Percentiles rank a stretch among this genome's conserved stretches.
phyloP scores from a whole-genome alignment of 1,140 invertebrate genomes.

The Dreissena rostriformis region DNA sequence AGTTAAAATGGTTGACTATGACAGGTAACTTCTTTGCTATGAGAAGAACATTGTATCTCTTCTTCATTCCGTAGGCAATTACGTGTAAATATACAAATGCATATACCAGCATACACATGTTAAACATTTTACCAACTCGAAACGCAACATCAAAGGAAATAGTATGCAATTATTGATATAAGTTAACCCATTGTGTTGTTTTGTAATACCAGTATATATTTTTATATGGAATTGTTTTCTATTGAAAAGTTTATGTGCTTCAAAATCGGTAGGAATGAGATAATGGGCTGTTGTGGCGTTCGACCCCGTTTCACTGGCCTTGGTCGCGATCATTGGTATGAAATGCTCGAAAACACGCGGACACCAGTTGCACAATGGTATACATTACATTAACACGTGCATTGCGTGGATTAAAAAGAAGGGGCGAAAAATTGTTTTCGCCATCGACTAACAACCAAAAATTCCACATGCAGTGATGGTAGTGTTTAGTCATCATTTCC shows the following conservation, averaged over 20 bases:
- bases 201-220: no score
- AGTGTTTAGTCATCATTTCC: neutral
- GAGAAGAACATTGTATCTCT: no score
- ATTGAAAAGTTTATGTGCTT: neutral
- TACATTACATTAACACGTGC: slow-evolving; percentile 85
- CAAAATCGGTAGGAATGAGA: slow-evolving; percentile 92
- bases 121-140: no score
- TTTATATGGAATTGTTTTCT: neutral
- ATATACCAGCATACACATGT: no score
- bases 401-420: slow-evolving; percentile 58
- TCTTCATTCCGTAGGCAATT: no score
- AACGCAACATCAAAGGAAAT: no score
- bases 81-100: no score
- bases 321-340: slow-evolving; percentile 93
- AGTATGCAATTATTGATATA: no score
- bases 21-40: slow-evolving; percentile 85
- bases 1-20: slow-evolving; percentile 94
- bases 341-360: slow-evolving; percentile 92
- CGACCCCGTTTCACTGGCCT: slow-evolving; percentile 89
- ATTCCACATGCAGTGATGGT: slow-evolving; percentile 57
- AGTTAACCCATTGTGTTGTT: no score
- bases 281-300: slow-evolving; percentile 92
- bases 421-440: slow-evolving; percentile 70
- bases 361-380: slow-evolving; percentile 95
- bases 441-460: slow-evolving; percentile 65